Evolutionary conservation across 2,888 invertebrate genomes (phyloP), one percentile per base, ranked within the genome.

Genomic region (Dicycla oo): DNA sequence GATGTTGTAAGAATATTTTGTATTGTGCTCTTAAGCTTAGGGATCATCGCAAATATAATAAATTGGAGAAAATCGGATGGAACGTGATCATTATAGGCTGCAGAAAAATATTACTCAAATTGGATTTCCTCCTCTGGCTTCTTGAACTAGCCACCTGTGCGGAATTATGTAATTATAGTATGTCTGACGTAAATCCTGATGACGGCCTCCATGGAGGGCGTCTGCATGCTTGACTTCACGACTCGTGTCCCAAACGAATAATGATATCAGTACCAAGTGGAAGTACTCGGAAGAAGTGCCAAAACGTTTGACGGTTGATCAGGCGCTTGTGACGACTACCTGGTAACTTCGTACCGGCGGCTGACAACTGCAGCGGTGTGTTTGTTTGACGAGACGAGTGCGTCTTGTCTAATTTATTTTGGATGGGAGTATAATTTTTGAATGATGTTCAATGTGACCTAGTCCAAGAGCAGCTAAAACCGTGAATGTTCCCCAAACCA

Each of bases 371-470:
- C 63, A 60, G 18, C 38, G 45, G 38, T 68, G 64, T 40, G 38
- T 43, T 38, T 49, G 34, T 58, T 66, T 76, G 54, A 60, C 40
- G 61, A 54, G 49, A 34, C 7, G 56, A 20, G 26, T 13, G 56
- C 23, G 26, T 13, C 45, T 43, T 40, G 51, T n/a, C n/a, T 18
- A 0, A 61, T 38, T 71, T 40, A 0, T 56, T 38, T 71, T 40
- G 38, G 49, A 15, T 2, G 30, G 38, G 23, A 18, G 23, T 2
- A 11, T 1, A 5, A 26, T 18, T 7, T 47, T 20, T 13, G 3
- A 61, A 38, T 30, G 40, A 30, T 58, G 20, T 38, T 49, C 20
- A 76, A 68, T 51, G 45, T 64, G n/a, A 70, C 54, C 34, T 38
- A 78, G 20, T 62, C 26, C n/a, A 45, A 38, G 13, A 34, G 23